Evolutionary conservation across 1,140 invertebrate genomes (phyloP).

Genomic region (Listronotus bonariensis): DNA sequence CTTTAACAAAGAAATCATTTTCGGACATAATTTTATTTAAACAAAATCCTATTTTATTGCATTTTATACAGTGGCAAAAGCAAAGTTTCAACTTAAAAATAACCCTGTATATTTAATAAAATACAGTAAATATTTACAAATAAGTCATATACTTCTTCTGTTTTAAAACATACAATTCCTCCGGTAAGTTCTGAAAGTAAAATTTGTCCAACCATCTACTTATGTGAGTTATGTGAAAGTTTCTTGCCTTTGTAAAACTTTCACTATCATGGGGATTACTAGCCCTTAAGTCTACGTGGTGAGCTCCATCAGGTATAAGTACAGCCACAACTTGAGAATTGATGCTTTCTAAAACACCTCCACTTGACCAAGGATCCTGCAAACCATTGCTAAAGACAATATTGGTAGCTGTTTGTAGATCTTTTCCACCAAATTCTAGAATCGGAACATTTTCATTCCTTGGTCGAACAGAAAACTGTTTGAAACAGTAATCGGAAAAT

Average conservation of each 20-base stretch:
- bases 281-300: constrained; percentile 87
- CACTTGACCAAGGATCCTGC: constrained; percentile 91
- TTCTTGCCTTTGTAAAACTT: constrained; percentile 70
- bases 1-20: too few species aligned
- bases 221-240: constrained; percentile 70
- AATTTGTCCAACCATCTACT: constrained; percentile 66
- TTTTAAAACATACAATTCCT: background rate
- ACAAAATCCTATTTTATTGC: too few species aligned
- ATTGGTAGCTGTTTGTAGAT: constrained; percentile 72
- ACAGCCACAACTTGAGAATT: constrained; percentile 72
- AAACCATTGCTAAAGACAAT: constrained; percentile 92
- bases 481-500: constrained; percentile 69
- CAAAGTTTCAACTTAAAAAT: too few species aligned
- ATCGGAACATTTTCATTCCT: constrained; percentile 69
- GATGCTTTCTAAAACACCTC: constrained; percentile 79
- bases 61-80: too few species aligned
- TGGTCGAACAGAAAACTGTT: constrained; percentile 67
- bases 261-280: constrained; percentile 72
- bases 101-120: too few species aligned
- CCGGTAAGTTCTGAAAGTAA: constrained; percentile 23
- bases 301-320: constrained; percentile 86
- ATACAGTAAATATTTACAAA: too few species aligned
- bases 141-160: too few species aligned
- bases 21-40: too few species aligned
- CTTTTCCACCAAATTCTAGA: constrained; percentile 80